Evolutionary conservation across 2,797 vertebrate species (phyloP).

Genomic region (Aldrovandia affinis): DNA sequence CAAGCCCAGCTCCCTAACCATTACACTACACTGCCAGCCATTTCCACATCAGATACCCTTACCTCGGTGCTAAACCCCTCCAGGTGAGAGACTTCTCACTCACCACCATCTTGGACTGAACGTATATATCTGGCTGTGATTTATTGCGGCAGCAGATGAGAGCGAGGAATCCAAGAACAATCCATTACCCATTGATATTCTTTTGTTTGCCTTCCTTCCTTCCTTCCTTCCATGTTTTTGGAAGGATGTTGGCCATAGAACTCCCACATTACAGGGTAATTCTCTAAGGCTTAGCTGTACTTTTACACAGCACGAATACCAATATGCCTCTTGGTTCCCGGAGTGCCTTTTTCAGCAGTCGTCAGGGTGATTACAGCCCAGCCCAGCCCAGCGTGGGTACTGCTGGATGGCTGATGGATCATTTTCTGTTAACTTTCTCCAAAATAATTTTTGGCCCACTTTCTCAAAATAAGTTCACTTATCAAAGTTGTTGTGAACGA

Average conservation of each 20-base stretch:
- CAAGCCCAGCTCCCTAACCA: no score
- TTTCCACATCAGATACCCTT: not conserved
- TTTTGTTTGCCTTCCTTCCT: constrained; percentile 26
- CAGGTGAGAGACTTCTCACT: constrained; percentile 4
- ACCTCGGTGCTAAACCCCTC: not conserved
- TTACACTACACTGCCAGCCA: no score
- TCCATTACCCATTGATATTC: constrained; percentile 31
- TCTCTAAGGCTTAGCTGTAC: constrained; percentile 36
- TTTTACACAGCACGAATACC: constrained; percentile 31
- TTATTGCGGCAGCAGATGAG: not conserved
- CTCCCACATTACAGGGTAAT: constrained; percentile 33
- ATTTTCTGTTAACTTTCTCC: constrained; percentile 10
- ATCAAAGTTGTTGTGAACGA: constrained; percentile 14
- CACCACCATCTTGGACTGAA: not conserved
- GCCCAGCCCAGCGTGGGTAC: not conserved
- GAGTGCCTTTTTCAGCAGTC: constrained; percentile 26
- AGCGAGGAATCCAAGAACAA: constrained; percentile 11
- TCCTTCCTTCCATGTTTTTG: constrained; percentile 15
- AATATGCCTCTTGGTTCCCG: constrained; percentile 19
- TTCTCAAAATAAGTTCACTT: constrained; percentile 5
- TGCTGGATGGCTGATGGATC: constrained; percentile 8
- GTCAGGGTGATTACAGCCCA: constrained; percentile 24
- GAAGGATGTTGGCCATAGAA: constrained; percentile 24
- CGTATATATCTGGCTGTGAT: not conserved
- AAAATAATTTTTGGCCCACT: not conserved